A percentile compares a stretch with the other conserved stretches of the same genome.
These are phyloP conservation scores for Morinoia aosen DNA, from an alignment of 2,888 invertebrate species.

Conservation along the genomic window DNA sequence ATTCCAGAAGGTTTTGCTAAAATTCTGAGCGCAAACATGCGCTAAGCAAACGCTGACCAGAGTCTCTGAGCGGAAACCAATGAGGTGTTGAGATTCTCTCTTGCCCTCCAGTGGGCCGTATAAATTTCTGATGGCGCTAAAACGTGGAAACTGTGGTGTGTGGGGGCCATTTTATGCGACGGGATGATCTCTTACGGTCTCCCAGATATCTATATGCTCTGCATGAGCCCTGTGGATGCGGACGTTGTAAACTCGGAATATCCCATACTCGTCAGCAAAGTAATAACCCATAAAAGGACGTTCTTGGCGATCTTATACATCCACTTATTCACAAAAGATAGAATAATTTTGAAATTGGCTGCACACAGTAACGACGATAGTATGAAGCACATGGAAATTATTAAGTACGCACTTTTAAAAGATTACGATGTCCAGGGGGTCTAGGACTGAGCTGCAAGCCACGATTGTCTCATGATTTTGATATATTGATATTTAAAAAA, in stretches of 20 bases:
- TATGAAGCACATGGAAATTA: no score
- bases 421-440: no score
- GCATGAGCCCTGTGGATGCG: neutral
- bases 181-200: neutral
- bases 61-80: neutral
- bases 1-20: neutral
- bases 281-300: no score
- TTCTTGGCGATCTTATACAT: no score
- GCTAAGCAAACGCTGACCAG: neutral
- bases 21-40: neutral
- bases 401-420: no score
- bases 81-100: neutral
- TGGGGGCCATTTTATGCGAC: neutral
- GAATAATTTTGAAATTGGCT: no score
- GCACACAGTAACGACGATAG: no score
- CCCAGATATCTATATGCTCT: neutral
- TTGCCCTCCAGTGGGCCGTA: neutral
- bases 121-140: neutral
- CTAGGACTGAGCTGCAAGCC: no score
- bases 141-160: neutral
- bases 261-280: neutral
- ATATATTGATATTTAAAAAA: no score
- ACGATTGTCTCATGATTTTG: no score
- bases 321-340: no score
- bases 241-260: neutral